A percentile compares a stretch with the other conserved stretches of the same genome.
phyloP scores from a whole-genome alignment of 2,113 vertebrate genomes.

The Zapus hudsonius region DNA sequence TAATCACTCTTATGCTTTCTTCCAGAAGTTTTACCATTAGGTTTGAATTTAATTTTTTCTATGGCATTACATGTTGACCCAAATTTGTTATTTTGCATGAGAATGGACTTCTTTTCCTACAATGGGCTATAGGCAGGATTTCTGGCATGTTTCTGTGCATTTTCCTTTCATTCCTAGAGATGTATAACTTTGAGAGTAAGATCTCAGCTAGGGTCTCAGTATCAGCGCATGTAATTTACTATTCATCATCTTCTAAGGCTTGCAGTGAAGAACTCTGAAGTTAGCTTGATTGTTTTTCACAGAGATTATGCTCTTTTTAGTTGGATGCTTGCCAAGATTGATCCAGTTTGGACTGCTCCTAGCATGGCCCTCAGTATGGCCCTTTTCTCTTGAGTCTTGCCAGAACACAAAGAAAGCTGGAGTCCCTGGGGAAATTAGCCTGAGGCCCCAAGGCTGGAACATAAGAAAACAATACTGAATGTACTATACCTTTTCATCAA shows the following conservation, averaged over 20 bases:
- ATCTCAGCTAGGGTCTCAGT: not conserved
- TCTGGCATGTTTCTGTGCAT: not conserved
- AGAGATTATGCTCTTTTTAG: not conserved
- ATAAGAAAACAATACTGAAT: too few relatives aligned
- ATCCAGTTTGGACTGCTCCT: not conserved
- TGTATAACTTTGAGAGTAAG: not conserved
- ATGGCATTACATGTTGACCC: not conserved
- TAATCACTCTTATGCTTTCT: not conserved
- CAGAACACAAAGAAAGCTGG: not conserved
- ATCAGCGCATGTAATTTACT: not conserved
- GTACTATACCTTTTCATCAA: not conserved
- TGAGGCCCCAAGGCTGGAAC: too few relatives aligned
- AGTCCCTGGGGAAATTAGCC: too few relatives aligned
- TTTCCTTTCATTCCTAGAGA: not conserved
- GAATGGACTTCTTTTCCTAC: not conserved
- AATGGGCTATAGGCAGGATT: not conserved
- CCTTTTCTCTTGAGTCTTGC: not conserved
- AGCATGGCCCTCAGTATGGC: not conserved
- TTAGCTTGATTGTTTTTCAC: not conserved
- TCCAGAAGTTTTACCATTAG: not conserved
- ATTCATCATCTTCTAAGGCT: not conserved
- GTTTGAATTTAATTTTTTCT: not conserved
- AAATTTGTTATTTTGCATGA: not conserved
- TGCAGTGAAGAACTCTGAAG: not conserved
- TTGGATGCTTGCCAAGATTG: not conserved